Base-by-base conservation (phyloP, 1,140 invertebrate genomes). In the Mya arenaria region DNA sequence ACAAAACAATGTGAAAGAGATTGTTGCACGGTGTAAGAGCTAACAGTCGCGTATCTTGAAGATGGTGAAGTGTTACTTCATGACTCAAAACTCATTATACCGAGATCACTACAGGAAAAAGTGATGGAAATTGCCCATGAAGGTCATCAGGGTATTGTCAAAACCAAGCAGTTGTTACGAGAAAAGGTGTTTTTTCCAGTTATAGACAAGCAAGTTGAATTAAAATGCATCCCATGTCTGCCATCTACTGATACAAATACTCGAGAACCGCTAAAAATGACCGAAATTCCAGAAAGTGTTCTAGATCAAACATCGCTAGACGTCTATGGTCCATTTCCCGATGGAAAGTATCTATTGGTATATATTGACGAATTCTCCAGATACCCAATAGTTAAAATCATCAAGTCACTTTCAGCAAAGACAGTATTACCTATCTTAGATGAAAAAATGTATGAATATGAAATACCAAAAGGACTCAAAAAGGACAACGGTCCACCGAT, bases 161-260 rank as follows among this genome's bases (percentile, higher is more conserved):
- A 79, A 63, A 92, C 90, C 78, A 92, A 92, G 69, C 56, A 82
- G 41, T 73, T 86, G 19, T 62, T 92, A 55, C 48, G 90, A 58
- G 74, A 85, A 65, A 92, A 92, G 82, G 89, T 93, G 13, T 92
- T 91, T 91, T 93, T 90, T 87, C 87, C 87, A 37, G 44, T 58
- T 23, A 90, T 92, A 19, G 90, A 92, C 71, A 80, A 32, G 15
- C 58, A 88, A 39, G 85, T 86, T 10, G 88, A 93, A 85, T 74
- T 85, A 19, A 83, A 68, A 39, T 90, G 90, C 48, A 44, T 83
- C 19, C 10, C 85, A 13, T 86, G 83, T 63, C 55, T 68, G 44
- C 25, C 82, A 19, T 37, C 30, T 17, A 48, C 65, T 28, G 37
- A 23, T n/a, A 44, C 10, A 52, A 37, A 60, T 17, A 28, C 13